Conservation (phyloP, 2,888 invertebrate genomes). For the Phengaris arion region DNA sequence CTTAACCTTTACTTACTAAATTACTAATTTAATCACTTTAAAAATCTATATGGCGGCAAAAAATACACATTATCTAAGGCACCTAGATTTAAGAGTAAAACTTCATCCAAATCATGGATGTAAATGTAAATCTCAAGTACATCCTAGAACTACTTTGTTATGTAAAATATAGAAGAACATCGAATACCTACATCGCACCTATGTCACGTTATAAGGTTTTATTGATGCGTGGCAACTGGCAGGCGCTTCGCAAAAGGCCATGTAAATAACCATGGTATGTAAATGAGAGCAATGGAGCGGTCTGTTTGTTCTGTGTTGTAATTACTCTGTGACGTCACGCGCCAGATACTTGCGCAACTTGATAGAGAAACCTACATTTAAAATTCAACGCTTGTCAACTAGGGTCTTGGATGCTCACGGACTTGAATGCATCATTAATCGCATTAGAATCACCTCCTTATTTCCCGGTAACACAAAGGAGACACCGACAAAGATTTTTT, state of each 20-base stretch:
- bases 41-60: no score
- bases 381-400: constrained; percentile 34
- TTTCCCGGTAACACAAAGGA: constrained; percentile 12
- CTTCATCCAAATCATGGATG: background rate
- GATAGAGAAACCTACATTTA: constrained; percentile 38
- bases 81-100: background rate
- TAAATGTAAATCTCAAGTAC: background rate
- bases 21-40: no score
- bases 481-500: no score
- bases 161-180: background rate
- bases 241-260: constrained; percentile 18
- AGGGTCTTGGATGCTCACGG: constrained; percentile 23
- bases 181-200: background rate
- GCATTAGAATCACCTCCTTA: constrained; percentile 21
- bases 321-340: constrained; percentile 60
- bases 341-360: constrained; percentile 40
- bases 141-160: background rate
- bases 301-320: constrained; percentile 69
- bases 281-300: constrained; percentile 62
- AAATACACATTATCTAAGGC: no score
- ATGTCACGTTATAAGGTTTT: background rate
- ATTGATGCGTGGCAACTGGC: background rate
- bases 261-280: constrained; percentile 44
- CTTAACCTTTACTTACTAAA: no score
- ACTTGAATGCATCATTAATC: constrained; percentile 23